Conservation (phyloP, 2,888 invertebrate genomes). For the Hypsopygia costalis region DNA sequence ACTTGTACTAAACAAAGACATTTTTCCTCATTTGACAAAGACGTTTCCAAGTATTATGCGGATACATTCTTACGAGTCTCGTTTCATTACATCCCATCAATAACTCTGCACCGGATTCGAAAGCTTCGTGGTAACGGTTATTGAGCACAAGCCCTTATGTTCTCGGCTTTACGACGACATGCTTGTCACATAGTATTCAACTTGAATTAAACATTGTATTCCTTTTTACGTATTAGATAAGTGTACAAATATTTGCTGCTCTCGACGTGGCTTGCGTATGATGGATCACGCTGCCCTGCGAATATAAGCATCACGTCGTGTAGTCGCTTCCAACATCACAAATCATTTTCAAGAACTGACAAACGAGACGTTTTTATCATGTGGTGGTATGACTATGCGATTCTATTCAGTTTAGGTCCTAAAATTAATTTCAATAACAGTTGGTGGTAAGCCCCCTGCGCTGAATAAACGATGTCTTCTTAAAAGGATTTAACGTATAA, state of each 20-base stretch:
- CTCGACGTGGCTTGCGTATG: constrained; percentile 11
- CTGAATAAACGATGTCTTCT: background rate
- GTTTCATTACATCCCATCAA: constrained; percentile 44
- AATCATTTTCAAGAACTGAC: constrained; percentile 2
- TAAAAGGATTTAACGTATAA: background rate
- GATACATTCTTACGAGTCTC: constrained; percentile 33
- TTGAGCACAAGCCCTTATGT: constrained; percentile 29
- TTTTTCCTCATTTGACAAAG: constrained; percentile 23
- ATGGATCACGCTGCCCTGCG: constrained; percentile 17
- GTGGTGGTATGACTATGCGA: too few relatives aligned
- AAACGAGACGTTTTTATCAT: too few relatives aligned
- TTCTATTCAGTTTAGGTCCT: too few relatives aligned
- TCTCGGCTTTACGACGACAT: constrained; percentile 35
- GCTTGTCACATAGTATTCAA: constrained; percentile 34
- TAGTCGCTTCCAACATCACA: constrained; percentile 2
- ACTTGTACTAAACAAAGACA: constrained; percentile 24
- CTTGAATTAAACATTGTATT: constrained; percentile 23
- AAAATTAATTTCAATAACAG: too few relatives aligned
- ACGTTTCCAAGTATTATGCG: constrained; percentile 23
- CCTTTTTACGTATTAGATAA: constrained; percentile 27
- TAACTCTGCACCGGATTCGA: constrained; percentile 32
- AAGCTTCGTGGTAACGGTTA: constrained; percentile 21
- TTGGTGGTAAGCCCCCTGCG: too few relatives aligned
- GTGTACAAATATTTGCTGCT: constrained; percentile 5
- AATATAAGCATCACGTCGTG: background rate